These are phyloP conservation scores for Cephus nigrinus DNA, from an alignment of 2,888 invertebrate species.

Conservation along the genomic window DNA sequence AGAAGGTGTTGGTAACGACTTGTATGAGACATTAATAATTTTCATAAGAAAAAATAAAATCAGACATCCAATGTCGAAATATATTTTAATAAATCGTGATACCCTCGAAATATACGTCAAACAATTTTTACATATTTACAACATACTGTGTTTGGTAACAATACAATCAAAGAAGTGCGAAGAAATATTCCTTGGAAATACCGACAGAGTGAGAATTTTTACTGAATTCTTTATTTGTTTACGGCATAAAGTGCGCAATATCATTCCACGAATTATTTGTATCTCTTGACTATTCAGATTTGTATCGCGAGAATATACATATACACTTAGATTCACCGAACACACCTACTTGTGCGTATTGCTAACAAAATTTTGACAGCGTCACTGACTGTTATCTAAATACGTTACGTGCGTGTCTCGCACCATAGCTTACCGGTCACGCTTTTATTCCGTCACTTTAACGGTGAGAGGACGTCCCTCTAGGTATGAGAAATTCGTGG, in stretches of 20 bases:
- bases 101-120: too few relatives aligned
- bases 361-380: not conserved
- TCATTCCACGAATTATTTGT: not conserved
- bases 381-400: not conserved
- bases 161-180: not conserved
- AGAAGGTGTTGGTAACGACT: not conserved
- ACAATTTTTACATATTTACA: not conserved
- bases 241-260: not conserved
- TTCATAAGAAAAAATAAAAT: not conserved
- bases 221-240: not conserved
- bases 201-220: not conserved
- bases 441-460: not conserved
- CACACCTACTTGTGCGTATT: not conserved
- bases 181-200: not conserved
- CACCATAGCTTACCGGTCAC: not conserved
- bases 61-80: not conserved
- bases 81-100: too few relatives aligned
- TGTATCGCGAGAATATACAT: not conserved
- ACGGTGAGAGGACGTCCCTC: not conserved
- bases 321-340: not conserved
- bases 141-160: not conserved
- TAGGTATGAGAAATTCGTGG: not conserved
- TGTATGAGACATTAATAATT: not conserved
- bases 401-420: not conserved
- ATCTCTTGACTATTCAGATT: not conserved